Evolutionary conservation across 2,113 vertebrate species (phyloP).

Genomic region (Spermophilus dauricus): DNA sequence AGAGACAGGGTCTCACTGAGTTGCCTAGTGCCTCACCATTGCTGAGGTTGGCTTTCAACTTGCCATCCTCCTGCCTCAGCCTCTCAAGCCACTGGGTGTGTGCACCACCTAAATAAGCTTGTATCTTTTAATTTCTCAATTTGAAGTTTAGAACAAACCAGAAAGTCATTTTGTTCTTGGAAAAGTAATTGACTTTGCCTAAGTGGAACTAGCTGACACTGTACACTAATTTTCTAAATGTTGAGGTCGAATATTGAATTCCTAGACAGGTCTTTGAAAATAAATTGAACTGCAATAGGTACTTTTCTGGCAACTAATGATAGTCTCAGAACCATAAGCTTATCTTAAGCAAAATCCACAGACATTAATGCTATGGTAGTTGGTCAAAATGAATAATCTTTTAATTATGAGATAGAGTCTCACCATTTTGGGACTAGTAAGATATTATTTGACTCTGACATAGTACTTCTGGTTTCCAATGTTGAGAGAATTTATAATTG

Average conservation of each 20-base stretch:
- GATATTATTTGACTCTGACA: neutral
- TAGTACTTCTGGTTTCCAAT: neutral
- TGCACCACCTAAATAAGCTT: neutral
- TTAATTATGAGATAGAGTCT: neutral
- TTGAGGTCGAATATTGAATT: neutral
- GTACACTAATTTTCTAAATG: neutral
- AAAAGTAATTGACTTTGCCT: neutral
- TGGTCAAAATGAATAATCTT: neutral
- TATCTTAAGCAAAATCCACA: neutral
- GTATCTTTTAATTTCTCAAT: constrained; percentile 31
- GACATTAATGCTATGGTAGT: neutral
- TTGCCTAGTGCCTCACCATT: too few species aligned
- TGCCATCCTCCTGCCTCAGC: too few species aligned
- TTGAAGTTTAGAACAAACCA: neutral
- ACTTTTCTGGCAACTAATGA: neutral
- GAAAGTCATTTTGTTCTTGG: neutral
- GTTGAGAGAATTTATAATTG: neutral
- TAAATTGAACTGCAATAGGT: neutral
- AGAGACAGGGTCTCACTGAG: too few species aligned
- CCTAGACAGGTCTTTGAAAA: neutral
- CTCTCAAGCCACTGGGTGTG: too few species aligned
- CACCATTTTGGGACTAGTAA: neutral
- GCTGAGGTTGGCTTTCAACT: too few species aligned
- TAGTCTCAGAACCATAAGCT: neutral
- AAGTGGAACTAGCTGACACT: neutral